Evolutionary conservation across 2,888 invertebrate genomes (phyloP), one percentile per base, ranked within the genome.

Genomic region (Plagiodera versicolora): DNA sequence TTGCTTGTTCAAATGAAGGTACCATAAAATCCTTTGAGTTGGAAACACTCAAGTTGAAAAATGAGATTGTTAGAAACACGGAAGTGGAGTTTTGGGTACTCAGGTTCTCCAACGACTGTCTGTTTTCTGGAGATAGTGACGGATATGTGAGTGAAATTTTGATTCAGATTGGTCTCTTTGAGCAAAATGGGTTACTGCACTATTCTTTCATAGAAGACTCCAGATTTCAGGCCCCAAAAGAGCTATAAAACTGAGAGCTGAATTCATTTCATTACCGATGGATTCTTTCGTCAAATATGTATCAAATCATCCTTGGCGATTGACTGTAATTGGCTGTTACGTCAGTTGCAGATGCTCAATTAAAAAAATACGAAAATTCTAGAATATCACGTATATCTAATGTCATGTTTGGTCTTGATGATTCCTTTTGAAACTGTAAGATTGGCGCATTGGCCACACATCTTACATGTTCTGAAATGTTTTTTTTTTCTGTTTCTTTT

Each of bases 1-100:
- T 85, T 75, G 85, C 88, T 0, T 82, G 86, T 44, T 88, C 88
- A 1, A 87, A 86, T 64, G 89, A 89, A 68, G 86, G 86, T 2
- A 85, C 84, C 4, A 81, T 88, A 18, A 83, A 83, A 70, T 80
- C 84, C 1, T 89, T 87, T 86, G 79, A 82, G 16, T 70, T 82
- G 8, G 77, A 81, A 5, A 84, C 81, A 1, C 71, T 80, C n/a
- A 69, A 77, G 59, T 70, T 71, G 30, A 80, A 79, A 67, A 71
- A 68, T 56, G 75, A 73, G 0, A 60, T 82, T 9, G 46, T 72
- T 2, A 66, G 69, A 47, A 70, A 74, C 30, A 63, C 77, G 3
- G 83, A 84, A 49, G 79, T 81, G 45, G 81, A 84, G 67, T 78
- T 81, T 57, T 80, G 79, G 75, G 80, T 77, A 66, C 65, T 84